Evolutionary conservation across 1,140 invertebrate species (phyloP).

Genomic region (Musca vetustissima): DNA sequence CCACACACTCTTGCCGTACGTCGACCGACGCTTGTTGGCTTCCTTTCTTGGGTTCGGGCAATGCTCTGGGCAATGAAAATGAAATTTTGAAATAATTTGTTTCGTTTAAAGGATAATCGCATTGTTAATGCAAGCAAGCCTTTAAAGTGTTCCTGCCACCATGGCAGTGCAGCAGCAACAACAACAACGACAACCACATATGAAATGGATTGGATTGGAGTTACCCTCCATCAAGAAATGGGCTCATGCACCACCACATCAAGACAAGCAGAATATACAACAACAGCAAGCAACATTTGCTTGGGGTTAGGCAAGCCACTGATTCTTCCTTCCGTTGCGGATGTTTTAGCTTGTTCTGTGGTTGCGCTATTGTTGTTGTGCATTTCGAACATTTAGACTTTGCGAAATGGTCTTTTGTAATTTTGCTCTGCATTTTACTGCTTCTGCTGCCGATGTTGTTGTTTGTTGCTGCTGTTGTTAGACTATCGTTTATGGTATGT

Average conservation of each 20-base stretch:
- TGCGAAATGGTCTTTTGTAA: not conserved
- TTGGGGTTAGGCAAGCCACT: slow-evolving; percentile 1
- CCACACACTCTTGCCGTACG: not conserved
- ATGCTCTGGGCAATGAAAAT: not conserved
- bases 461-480: not conserved
- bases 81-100: slow-evolving; percentile 24
- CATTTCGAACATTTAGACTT: slow-evolving; percentile 9
- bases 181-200: too few relatives aligned
- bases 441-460: not conserved
- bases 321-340: slow-evolving; percentile 20
- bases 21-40: not conserved
- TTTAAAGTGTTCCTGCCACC: slow-evolving; percentile 13
- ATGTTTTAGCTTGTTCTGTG: slow-evolving; percentile 7
- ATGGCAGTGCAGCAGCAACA: too few relatives aligned
- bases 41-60: not conserved
- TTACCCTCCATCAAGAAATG: too few relatives aligned
- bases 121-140: slow-evolving; percentile 22
- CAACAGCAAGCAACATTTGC: too few relatives aligned
- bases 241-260: too few relatives aligned
- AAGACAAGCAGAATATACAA: too few relatives aligned
- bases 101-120: slow-evolving; percentile 24
- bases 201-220: too few relatives aligned
- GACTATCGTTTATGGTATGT: not conserved
- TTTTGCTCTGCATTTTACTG: not conserved
- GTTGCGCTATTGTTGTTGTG: slow-evolving; percentile 2